Percentiles rank a stretch among this genome's conserved stretches.
Conservation (phyloP, 1,140 invertebrate genomes). For the Drosophila repletoides region DNA sequence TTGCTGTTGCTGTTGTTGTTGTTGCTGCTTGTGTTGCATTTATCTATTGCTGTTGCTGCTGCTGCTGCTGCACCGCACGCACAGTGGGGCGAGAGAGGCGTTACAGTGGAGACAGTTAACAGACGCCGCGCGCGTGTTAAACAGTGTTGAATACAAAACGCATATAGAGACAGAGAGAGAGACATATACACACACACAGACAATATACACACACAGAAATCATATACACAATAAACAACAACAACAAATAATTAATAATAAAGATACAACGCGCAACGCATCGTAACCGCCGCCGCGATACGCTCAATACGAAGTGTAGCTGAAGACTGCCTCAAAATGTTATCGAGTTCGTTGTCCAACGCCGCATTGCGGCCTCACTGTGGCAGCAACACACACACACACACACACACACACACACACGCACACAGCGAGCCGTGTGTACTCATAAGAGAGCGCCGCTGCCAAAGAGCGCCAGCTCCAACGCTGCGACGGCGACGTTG, state of each 20-base stretch:
- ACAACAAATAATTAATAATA: constrained; percentile 81
- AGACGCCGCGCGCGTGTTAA: constrained; percentile 10
- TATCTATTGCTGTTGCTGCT: constrained; percentile 23
- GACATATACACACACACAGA: background rate
- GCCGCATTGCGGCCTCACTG: constrained; percentile 63
- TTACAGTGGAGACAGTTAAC: constrained; percentile 3
- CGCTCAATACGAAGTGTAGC: constrained; percentile 82
- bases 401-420: constrained; percentile 7
- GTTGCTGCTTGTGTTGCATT: constrained; percentile 19
- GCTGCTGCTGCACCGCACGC: constrained; percentile 10
- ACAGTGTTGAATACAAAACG: too few species aligned
- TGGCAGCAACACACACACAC: constrained; percentile 26
- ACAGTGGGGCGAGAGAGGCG: constrained; percentile 3
- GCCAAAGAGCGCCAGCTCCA: constrained; percentile 13
- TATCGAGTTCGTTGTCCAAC: constrained; percentile 82
- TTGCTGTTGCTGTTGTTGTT: constrained; percentile 2
- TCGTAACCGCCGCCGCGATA: constrained; percentile 81
- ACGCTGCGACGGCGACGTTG: constrained; percentile 4
- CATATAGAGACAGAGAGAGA: too few species aligned
- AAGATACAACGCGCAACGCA: constrained; percentile 81
- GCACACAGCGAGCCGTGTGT: background rate
- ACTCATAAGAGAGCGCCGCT: constrained; percentile 31
- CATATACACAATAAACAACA: constrained; percentile 62
- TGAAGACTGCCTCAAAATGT: constrained; percentile 83
- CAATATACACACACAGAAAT: background rate